Evolutionary conservation across 2,888 invertebrate species (phyloP).

Genomic region (Andrena flavipes): DNA sequence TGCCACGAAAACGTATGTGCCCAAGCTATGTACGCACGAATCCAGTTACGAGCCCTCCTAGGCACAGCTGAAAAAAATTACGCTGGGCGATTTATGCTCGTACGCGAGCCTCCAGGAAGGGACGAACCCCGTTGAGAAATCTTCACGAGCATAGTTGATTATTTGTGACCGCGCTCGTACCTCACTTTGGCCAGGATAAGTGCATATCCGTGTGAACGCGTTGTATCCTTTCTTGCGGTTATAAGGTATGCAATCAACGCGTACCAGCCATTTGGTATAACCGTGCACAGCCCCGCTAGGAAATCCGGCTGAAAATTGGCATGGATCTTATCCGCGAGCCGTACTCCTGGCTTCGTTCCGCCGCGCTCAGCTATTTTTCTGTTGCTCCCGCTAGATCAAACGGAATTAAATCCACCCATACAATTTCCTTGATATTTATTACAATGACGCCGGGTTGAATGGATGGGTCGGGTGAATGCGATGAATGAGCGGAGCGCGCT

Average conservation of each 20-base stretch:
- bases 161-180: slow-evolving; percentile 53
- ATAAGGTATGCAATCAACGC: slow-evolving; percentile 59
- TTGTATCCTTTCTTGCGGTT: slow-evolving; percentile 60
- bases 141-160: slow-evolving; percentile 66
- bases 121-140: slow-evolving; percentile 61
- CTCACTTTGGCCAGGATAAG: slow-evolving; percentile 58
- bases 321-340: slow-evolving; percentile 37
- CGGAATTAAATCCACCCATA: slow-evolving; percentile 11
- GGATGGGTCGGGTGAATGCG: background rate
- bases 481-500: background rate
- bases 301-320: slow-evolving; percentile 57
- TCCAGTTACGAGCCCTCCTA: slow-evolving; percentile 1
- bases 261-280: slow-evolving; percentile 48
- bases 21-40: background rate
- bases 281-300: slow-evolving; percentile 57
- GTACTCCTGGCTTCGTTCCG: background rate
- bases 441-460: background rate
- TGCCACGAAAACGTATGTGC: background rate
- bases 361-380: background rate
- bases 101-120: background rate
- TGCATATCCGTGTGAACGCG: slow-evolving; percentile 51
- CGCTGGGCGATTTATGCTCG: slow-evolving; percentile 50
- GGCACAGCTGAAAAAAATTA: slow-evolving; percentile 21
- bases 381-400: background rate
- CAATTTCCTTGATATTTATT: background rate